Base-by-base conservation (phyloP, 2,888 invertebrate species). In the Lacanobia oleracea region DNA sequence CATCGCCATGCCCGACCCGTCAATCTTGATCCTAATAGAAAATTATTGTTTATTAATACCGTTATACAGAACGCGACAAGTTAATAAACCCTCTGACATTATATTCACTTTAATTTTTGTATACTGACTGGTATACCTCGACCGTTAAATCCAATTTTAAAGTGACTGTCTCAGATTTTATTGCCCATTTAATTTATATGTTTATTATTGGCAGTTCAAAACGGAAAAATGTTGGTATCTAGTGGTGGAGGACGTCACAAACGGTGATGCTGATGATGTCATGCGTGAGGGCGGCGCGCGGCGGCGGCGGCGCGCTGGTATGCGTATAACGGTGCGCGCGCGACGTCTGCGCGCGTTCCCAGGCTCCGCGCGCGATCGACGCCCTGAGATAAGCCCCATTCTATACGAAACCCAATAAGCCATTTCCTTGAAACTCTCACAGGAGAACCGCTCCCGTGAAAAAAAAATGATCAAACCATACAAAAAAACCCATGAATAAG, bases 361-460 rank as follows among this genome's bases (percentile, higher is more conserved):
- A 93, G 91, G 92, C 90, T 85, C 88, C 84, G 85, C 83, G 79
- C 88, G 84, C 90, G 94, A 94, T 94, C 91, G 89, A 90, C 89
- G 90, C 90, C 89, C 87, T 87, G 86, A 94, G 95, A 95, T 95
- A 95, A 94, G 92, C 90, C 78, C 89, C 87, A 90, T 92, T 92
- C 93, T 92, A 91, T 93, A 93, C 91, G 93, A 95, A 95, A 94
- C 93, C 94, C 94, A 95, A 95, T 94, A 95, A 95, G 94, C 94
- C 90, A 92, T 96, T 95, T 95, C 95, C 94, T 94, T 92, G 95
- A 94, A 96, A 91, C 88, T 91, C 94, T 93, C 93, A 93, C 93
- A 94, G 92, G 91, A 92, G 92, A 91, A 92, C 93, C 94, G 95
- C 95, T 93, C 92, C 91, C 88, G 90, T 92, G 88, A 92, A 95